Evolutionary conservation across 2,888 invertebrate genomes (phyloP), one percentile per base, ranked within the genome.

Genomic region (Diarsia rubi): DNA sequence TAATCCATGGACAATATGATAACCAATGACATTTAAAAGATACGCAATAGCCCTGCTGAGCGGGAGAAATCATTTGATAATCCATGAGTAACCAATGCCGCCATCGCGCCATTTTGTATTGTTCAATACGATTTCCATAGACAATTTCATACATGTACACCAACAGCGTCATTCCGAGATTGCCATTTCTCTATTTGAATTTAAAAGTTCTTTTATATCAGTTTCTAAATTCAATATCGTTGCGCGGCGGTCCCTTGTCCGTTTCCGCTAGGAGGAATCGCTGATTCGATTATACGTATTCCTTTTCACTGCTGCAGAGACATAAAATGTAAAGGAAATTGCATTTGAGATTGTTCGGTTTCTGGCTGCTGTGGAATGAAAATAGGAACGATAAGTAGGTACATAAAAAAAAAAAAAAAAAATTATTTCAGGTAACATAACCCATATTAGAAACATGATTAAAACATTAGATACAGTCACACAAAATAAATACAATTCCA

Each of bases 211-310:
- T 70, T 70, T 54, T 42, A 54, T 42, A 52, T 62, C n/a, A 6
- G 12, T 49, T 79, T 79, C 31, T 54, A 73, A 62, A 81, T 66
- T 62, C 2, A 66, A 81, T 62, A 74, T 57, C 27, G 47, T 14
- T 16, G 42, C 19, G 16, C 42, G 81, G 27, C 37, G 31, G 24
- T 49, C 44, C 19, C 63, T 63, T 71, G 37, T 47, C 9, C 24
- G 42, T 24, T 24, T 72, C 12, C 16, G 21, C 16, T 16, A 31
- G 16, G 19, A 24, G 21, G 24, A 79, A 59, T 62, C 8, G 12
- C 16, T 44, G 72, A 79, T 72, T 57, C 16, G 47, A 44, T 62
- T 71, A 54, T 47, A 47, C 37, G 21, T 16, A 19, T 45, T 37
- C 11, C n/a, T 11, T 24, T 31, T 42, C n/a, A 44, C 19, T 27